Conservation (phyloP, 2,113 vertebrate genomes). For the Zapornia atra region DNA sequence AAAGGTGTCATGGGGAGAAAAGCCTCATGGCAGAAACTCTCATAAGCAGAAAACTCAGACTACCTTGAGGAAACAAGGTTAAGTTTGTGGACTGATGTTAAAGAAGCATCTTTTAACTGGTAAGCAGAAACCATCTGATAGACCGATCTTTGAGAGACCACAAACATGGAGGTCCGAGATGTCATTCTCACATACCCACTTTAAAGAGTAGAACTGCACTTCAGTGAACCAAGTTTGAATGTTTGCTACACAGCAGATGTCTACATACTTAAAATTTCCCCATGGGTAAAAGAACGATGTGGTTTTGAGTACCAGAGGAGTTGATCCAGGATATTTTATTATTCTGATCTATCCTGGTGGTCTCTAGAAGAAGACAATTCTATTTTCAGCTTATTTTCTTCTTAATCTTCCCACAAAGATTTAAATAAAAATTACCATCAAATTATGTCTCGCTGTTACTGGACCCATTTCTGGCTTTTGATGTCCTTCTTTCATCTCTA, state of each 20-base stretch:
- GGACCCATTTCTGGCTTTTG: background rate
- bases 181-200: background rate
- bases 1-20: background rate
- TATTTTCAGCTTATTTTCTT: slow-evolving; percentile 24
- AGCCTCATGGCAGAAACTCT: background rate
- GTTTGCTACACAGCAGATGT: background rate
- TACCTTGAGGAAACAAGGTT: background rate
- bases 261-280: background rate
- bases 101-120: background rate
- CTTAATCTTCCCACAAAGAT: background rate
- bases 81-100: background rate
- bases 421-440: background rate
- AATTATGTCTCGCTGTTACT: background rate
- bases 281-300: background rate
- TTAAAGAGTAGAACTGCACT: background rate
- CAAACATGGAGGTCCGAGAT: background rate
- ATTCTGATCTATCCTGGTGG: slow-evolving; percentile 18
- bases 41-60: background rate
- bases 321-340: slow-evolving; percentile 5
- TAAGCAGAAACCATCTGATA: background rate
- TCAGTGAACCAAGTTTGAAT: background rate
- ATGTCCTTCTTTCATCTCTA: background rate
- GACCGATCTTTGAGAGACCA: background rate
- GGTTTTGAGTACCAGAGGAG: background rate
- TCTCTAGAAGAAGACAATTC: background rate